Base-by-base conservation (phyloP, 2,888 invertebrate genomes). In the Acleris literana region DNA sequence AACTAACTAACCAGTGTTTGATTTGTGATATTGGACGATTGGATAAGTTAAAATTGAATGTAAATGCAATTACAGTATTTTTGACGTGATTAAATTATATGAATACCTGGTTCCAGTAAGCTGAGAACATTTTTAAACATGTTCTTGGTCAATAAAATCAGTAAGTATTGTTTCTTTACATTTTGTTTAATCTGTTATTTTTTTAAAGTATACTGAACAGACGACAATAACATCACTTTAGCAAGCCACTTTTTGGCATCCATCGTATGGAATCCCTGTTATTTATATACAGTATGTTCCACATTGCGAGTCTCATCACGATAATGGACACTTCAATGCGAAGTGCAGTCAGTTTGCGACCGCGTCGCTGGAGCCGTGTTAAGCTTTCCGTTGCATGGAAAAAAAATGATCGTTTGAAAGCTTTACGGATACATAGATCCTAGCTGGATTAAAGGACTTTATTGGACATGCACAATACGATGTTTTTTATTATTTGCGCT, bases 251-350 rank as follows among this genome's bases (percentile, higher is more conserved):
- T 46, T 44, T 46, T n/a, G 46, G n/a, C 17, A n/a, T 0, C n/a
- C 17, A n/a, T 17, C 46, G 46, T 46, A 46, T n/a, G n/a, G n/a
- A n/a, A n/a, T 46, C 46, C 7, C 16, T n/a, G 46, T 46, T 46
- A 46, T 46, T 46, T 46, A 46, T 46, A 46, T 16, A 46, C 46
- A 46, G 46, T 77, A 76, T 77, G 75, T 73, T 74, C 74, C 78
- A 72, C 70, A 66, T 74, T 74, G 68, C 72, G 79, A 78, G 77
- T 73, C 84, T 87, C 85, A 86, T 88, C 85, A 85, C 68, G 80
- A 82, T 87, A 88, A 87, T 88, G 87, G 86, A 83, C 79, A 77
- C 75, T 83, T 79, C 81, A 82, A 82, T 82, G 74, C 78, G 80
- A 81, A 75, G 72, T 74, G 76, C 78, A 74, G 76, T 70, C 78